phyloP scores from a whole-genome alignment of 2,888 invertebrate species.

The Aquatica leii region DNA sequence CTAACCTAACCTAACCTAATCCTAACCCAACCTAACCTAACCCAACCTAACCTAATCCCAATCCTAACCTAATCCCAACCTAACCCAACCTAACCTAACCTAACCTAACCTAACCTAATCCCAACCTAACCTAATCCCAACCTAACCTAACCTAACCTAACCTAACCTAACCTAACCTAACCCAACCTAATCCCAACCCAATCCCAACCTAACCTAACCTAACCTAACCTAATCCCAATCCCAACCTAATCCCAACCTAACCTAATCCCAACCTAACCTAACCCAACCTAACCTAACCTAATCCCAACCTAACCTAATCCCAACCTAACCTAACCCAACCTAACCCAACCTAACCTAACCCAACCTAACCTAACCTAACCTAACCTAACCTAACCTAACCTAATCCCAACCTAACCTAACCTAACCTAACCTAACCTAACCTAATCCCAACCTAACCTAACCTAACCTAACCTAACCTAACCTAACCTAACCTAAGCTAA shows the following conservation, averaged over 20 bases:
- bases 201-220: constrained; percentile 40
- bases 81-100: constrained; percentile 6
- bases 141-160: constrained; percentile 38
- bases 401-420: constrained; percentile 22
- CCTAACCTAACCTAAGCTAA: constrained; percentile 28
- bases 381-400: constrained; percentile 33
- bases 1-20: constrained; percentile 10
- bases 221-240: constrained; percentile 40
- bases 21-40: constrained; percentile 4
- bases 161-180: constrained; percentile 33
- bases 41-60: constrained; percentile 4
- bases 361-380: constrained; percentile 36
- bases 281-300: constrained; percentile 40
- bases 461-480: constrained; percentile 38
- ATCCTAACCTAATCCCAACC: constrained; percentile 4
- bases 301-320: constrained; percentile 39
- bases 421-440: constrained; percentile 35
- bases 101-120: constrained; percentile 11
- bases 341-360: constrained; percentile 38
- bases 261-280: constrained; percentile 39
- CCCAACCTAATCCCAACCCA: constrained; percentile 38
- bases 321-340: constrained; percentile 36
- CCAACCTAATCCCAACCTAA: constrained; percentile 40
- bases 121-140: constrained; percentile 17
- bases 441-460: constrained; percentile 10